phyloP scores from a whole-genome alignment of 2,113 vertebrate species.

The Oncorhynchus tshawytscha region DNA sequence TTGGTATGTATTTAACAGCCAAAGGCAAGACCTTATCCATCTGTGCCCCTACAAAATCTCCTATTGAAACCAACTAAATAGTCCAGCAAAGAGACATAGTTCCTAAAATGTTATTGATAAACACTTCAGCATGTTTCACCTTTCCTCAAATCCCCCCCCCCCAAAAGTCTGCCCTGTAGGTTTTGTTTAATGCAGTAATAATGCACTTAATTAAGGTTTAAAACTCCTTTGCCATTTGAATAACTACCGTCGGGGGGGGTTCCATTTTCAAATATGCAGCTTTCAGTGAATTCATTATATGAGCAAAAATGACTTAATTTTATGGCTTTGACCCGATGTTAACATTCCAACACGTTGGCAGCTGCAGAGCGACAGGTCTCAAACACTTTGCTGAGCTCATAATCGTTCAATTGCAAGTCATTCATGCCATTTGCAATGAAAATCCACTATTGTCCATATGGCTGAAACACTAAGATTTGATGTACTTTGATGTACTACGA shows the following conservation, averaged over 20 bases:
- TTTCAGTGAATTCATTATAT: not conserved
- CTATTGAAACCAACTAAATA: too few species aligned
- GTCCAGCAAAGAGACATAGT: too few species aligned
- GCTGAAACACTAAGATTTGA: not conserved
- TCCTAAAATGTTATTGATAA: not conserved
- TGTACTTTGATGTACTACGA: not conserved
- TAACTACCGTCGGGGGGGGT: not conserved
- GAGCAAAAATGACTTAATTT: not conserved
- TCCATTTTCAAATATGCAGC: not conserved
- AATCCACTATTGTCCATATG: not conserved
- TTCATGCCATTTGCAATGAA: not conserved
- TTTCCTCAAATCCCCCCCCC: not conserved
- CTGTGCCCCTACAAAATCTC: too few species aligned
- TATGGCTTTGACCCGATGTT: not conserved
- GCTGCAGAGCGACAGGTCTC: not conserved
- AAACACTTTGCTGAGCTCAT: not conserved
- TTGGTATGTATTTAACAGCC: too few species aligned
- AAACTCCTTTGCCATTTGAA: not conserved
- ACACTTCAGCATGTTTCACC: not conserved
- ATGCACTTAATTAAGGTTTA: not conserved
- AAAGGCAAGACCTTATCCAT: too few species aligned
- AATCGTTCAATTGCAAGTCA: not conserved
- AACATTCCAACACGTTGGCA: not conserved
- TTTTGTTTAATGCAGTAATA: not conserved
- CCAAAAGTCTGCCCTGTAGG: not conserved